Evolutionary conservation across 2,113 vertebrate genomes (phyloP), one percentile per base, ranked within the genome.

Genomic region (Heterotis niloticus): DNA sequence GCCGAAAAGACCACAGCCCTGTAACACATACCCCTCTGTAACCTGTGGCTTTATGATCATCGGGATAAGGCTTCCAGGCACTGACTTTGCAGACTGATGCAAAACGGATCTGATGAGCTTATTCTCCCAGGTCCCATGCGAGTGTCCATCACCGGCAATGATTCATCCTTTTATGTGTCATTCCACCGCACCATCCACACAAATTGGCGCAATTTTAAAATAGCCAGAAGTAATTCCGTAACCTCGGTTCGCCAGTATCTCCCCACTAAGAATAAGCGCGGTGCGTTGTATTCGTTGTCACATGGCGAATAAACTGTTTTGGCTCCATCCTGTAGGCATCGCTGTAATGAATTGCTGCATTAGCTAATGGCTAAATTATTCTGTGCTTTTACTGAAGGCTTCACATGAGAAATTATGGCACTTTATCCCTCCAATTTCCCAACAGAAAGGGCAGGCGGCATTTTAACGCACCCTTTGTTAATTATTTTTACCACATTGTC

Each of bases 201-300:
- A 70, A 68, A 66, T 57, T 26, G 67, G 69, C 70, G 71, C 59
- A 17, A 67, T 82, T 74, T 82, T 66, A 81, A 78, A 79, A 79
- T 64, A 76, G 74, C 75, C 69, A 69, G 72, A 71, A 54, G 77
- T 76, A 65, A 81, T 81, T 81, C 65, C 68, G 78, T 70, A 54
- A 18, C 54, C 71, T 60, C 51, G 51, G 68, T n/a, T 70, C 59
- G 34, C 29, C 60, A 44, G 60, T 34, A 44, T 74, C 68, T 74
- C 64, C 54, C 72, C 44, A 79, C 75, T 56, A 67, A 81, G 44
- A 51, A 71, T 29, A 64, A 75, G 75, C 74, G 79, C 34, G 29
- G 64, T 67, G 68, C 64, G 70, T 75, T 81, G 51, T 81, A 34
- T 81, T 73, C 75, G 51, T 59, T 79, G 83, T 81, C 79, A 72